Evolutionary conservation across 2,113 vertebrate genomes (phyloP).

Genomic region (Hymenochirus boettgeri): DNA sequence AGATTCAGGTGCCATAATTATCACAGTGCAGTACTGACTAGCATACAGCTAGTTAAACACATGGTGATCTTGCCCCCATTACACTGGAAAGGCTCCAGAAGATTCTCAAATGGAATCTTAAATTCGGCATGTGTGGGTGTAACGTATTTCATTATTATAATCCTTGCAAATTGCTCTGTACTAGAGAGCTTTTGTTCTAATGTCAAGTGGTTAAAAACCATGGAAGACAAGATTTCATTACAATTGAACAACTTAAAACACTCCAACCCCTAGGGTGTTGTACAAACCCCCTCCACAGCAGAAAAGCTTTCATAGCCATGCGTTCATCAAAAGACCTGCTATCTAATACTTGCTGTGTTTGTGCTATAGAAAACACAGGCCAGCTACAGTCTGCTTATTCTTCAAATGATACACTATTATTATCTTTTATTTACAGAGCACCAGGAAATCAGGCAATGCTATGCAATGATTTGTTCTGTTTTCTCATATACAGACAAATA

Average conservation of each 20-base stretch:
- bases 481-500: too few relatives aligned
- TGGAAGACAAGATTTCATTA: conserved; percentile 47
- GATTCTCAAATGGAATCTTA: conserved; percentile 57
- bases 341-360: background rate
- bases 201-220: conserved; percentile 62
- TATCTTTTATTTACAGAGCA: too few relatives aligned
- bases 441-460: too few relatives aligned
- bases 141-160: conserved; percentile 55
- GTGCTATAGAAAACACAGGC: background rate
- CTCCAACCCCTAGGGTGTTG: conserved; percentile 5
- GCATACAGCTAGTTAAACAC: background rate
- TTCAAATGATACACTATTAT: too few relatives aligned
- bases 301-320: background rate
- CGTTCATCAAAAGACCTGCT: background rate
- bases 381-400: too few relatives aligned
- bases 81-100: conserved; percentile 2
- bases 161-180: conserved; percentile 63
- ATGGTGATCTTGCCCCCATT: background rate
- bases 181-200: conserved; percentile 64
- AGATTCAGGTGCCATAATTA: background rate
- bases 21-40: background rate
- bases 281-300: conserved; percentile 19
- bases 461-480: too few relatives aligned
- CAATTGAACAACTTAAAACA: conserved; percentile 31
- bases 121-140: conserved; percentile 52